Base-by-base conservation (phyloP, 2,113 vertebrate species). In the Thunnus thynnus region DNA sequence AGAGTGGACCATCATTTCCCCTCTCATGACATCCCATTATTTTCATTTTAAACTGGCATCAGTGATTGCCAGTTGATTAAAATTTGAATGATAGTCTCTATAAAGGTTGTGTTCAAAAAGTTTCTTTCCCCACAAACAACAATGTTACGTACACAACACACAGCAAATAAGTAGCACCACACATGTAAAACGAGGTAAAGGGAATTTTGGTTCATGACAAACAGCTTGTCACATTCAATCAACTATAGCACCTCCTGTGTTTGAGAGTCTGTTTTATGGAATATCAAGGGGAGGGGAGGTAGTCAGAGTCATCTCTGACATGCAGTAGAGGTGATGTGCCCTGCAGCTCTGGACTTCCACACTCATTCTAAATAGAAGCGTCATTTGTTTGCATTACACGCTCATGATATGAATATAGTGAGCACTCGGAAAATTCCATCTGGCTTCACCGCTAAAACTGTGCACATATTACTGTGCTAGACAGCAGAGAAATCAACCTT, bases 191-290 rank as follows among this genome's bases (percentile, higher is more conserved):
- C 14, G 13, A 25, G 66, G 56, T 50, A 58, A 63, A 86, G 76
- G 81, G 51, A 52, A 82, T 52, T 30, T 74, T n/a, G 17, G 54
- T 62, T 70, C 71, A 27, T 65, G 36, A 78, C 64, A 86, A 88
- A 73, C 51, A 70, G 67, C 66, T 67, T 91, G 88, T 91, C 89
- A 86, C 67, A 87, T 70, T 6, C 18, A 74, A 77, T 90, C 82
- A 85, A 41, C 72, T 25, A 22, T 52, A 66, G n/a, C 89, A 84
- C 71, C 58, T 87, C 5, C 3, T 83, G 72, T 47, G 64, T 86
- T 67, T n/a, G 44, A 64, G 69, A 77, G 66, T 61, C n/a, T 67
- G 52, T 72, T 70, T 81, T 73, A 66, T 56, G 41, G 76, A 84
- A 83, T 32, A 64, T 79, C 22, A 74, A 77, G 41, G 25, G 18